These are phyloP conservation scores for Calonectris borealis DNA, from an alignment of 2,113 vertebrate species.

Conservation along the genomic window DNA sequence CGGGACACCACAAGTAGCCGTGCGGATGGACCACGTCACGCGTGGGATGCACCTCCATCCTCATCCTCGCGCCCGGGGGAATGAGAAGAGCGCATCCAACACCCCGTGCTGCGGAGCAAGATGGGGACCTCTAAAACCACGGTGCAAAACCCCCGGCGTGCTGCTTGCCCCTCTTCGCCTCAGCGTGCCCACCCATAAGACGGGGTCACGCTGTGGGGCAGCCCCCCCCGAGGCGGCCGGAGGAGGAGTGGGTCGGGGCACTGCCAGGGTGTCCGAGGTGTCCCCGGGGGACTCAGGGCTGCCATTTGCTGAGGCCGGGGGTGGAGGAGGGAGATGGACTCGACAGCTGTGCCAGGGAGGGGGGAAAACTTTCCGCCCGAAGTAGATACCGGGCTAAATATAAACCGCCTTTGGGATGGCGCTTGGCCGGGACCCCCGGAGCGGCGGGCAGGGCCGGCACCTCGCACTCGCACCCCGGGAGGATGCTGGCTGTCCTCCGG, in stretches of 20 bases:
- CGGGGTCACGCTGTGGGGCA: background rate
- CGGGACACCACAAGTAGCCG: fast-evolving
- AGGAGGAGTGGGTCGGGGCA: background rate
- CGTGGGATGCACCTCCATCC: background rate
- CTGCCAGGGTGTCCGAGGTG: background rate
- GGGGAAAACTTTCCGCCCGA: background rate
- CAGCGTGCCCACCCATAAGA: background rate
- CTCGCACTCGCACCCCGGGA: too few species aligned
- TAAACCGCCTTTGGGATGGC: background rate
- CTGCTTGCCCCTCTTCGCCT: background rate
- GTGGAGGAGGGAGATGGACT: background rate
- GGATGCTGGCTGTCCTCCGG: background rate
- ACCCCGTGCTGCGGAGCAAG: background rate
- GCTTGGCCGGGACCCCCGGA: background rate
- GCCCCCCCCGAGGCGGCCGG: background rate
- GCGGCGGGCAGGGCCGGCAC: background rate
- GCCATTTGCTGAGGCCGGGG: background rate
- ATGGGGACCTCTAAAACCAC: background rate
- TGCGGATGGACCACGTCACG: fast-evolving
- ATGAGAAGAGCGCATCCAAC: background rate
- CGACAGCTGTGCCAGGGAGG: background rate
- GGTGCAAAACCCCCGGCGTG: fast-evolving
- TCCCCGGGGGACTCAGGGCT: background rate
- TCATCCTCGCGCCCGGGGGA: fast-evolving
- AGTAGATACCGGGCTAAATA: background rate